phyloP scores from a whole-genome alignment of 2,888 invertebrate genomes.

The Plusia festucae region DNA sequence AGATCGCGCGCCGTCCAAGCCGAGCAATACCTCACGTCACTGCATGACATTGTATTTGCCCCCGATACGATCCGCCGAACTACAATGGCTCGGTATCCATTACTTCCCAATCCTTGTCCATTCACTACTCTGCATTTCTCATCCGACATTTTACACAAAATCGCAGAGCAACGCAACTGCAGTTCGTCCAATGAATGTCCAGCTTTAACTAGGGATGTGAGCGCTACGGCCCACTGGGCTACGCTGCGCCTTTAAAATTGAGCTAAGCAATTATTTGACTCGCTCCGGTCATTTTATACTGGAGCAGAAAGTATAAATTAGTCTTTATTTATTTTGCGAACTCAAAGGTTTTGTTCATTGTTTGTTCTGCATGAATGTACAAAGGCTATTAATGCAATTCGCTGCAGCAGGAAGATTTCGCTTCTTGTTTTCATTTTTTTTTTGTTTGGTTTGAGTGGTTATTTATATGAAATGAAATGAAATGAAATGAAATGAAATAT shows the following conservation, averaged over 20 bases:
- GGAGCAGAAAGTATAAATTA: slow-evolving; percentile 42
- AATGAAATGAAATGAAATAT: too few species aligned
- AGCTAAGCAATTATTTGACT: slow-evolving; percentile 60
- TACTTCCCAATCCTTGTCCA: slow-evolving; percentile 47
- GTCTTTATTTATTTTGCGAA: slow-evolving; percentile 45
- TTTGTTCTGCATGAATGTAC: slow-evolving; percentile 42
- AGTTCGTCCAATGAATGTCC: slow-evolving; percentile 44
- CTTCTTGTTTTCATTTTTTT: slow-evolving; percentile 18
- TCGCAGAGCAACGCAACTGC: slow-evolving; percentile 23
- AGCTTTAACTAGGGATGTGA: slow-evolving; percentile 38
- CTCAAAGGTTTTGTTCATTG: slow-evolving; percentile 38
- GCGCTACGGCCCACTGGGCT: slow-evolving; percentile 41
- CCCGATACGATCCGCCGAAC: slow-evolving; percentile 22
- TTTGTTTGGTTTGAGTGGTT: slow-evolving; percentile 3
- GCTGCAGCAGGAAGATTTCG: slow-evolving; percentile 13
- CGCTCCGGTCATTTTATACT: slow-evolving; percentile 42
- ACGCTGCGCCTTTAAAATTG: slow-evolving; percentile 50
- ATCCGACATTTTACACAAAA: slow-evolving; percentile 44
- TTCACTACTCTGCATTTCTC: slow-evolving; percentile 43
- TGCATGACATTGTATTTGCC: slow-evolving; percentile 40
- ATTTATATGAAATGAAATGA: too few species aligned
- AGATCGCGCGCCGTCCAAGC: slow-evolving; percentile 3
- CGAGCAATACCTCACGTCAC: slow-evolving; percentile 18
- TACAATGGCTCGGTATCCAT: slow-evolving; percentile 50
- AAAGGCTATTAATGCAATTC: slow-evolving; percentile 48